A percentile compares a stretch with the other conserved stretches of the same genome.
These are phyloP conservation scores for Mormyrus iriodes DNA, from an alignment of 2,113 vertebrate genomes.

Conservation along the genomic window DNA sequence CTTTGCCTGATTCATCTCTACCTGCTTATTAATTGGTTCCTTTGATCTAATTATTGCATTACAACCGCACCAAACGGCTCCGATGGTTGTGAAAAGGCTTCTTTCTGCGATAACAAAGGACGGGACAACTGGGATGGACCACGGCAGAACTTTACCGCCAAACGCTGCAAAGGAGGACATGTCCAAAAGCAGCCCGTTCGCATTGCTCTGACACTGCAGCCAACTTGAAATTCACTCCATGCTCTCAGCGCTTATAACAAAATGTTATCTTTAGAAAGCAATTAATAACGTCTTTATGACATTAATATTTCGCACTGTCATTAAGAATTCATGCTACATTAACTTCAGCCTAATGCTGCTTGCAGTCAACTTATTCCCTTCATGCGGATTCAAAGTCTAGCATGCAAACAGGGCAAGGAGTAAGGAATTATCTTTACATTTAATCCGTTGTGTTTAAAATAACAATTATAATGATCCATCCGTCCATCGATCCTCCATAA, in stretches of 20 bases:
- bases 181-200: neutral
- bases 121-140: neutral
- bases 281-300: constrained; percentile 4
- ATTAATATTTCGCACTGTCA: constrained; percentile 7
- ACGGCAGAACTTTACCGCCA: neutral
- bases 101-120: neutral
- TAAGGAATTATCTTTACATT: neutral
- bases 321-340: constrained; percentile 16
- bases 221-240: neutral
- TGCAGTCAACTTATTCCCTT: neutral
- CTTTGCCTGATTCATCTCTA: neutral
- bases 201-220: neutral
- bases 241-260: neutral
- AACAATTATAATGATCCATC: neutral
- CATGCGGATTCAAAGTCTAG: neutral
- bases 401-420: neutral
- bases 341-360: neutral
- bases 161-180: neutral
- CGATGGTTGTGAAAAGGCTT: neutral
- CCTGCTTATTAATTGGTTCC: neutral
- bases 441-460: neutral
- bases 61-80: neutral
- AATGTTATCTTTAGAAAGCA: constrained; percentile 20
- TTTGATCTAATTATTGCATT: neutral
- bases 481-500: neutral